Evolutionary conservation across 2,888 invertebrate species (phyloP).

Genomic region (Homarus gammarus): DNA sequence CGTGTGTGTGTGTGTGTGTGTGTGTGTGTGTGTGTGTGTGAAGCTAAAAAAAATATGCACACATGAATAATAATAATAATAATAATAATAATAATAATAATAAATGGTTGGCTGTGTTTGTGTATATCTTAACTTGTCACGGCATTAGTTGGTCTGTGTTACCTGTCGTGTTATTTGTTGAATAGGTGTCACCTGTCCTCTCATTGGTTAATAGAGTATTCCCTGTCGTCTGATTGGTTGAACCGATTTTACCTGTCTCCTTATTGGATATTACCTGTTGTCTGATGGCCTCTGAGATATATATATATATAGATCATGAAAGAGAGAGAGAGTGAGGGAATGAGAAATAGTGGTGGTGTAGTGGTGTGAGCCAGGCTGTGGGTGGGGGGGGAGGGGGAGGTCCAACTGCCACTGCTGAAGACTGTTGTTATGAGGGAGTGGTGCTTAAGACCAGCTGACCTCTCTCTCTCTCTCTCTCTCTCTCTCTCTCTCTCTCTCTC

Average conservation of each 20-base stretch:
- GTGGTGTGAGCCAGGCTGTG: conserved; percentile 3
- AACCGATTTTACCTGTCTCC: not conserved
- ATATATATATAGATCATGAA: not conserved
- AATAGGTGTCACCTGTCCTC: not conserved
- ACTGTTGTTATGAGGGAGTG: conserved; percentile 21
- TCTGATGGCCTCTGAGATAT: not conserved
- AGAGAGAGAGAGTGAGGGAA: conserved; percentile 9
- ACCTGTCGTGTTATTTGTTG: not conserved
- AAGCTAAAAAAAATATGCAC: too few relatives aligned
- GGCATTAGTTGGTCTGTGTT: too few relatives aligned
- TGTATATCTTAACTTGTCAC: not conserved
- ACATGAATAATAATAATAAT: too few relatives aligned
- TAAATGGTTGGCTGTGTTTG: too few relatives aligned
- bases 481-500: not conserved
- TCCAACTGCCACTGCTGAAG: conserved; percentile 3
- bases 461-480: conserved; percentile 1
- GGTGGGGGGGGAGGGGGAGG: conserved; percentile 13
- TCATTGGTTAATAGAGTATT: not conserved
- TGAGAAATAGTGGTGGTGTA: not conserved
- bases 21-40: conserved; percentile 5
- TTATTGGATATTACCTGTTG: not conserved
- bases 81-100: too few relatives aligned
- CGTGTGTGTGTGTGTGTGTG: conserved; percentile 12
- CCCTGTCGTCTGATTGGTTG: not conserved
- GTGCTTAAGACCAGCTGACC: not conserved